Conservation (phyloP, 1,140 invertebrate species). For the Homarus americanus region DNA sequence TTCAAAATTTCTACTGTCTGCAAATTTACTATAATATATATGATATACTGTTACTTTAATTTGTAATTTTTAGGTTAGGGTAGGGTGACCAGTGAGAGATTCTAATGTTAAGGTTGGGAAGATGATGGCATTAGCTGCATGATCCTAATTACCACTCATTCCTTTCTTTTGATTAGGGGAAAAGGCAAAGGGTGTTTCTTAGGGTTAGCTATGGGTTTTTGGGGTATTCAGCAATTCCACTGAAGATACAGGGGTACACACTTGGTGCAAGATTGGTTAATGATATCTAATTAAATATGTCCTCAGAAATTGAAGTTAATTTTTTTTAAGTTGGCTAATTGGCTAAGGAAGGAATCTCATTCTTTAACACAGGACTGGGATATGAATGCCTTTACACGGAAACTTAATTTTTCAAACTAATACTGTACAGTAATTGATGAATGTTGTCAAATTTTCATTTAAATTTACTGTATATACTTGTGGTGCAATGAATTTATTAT, state of each 20-base stretch:
- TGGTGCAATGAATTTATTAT: no score
- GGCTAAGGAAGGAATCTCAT: conserved; percentile 17
- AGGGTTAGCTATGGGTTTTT: conserved; percentile 39
- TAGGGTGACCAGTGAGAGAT: conserved; percentile 61
- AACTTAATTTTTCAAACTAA: neutral
- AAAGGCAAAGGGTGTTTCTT: conserved; percentile 58
- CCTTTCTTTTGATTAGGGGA: conserved; percentile 36
- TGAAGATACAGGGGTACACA: conserved; percentile 47
- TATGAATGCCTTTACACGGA: neutral
- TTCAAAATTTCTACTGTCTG: conserved; percentile 65
- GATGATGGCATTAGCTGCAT: conserved; percentile 40
- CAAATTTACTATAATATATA: conserved; percentile 37
- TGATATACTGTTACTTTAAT: conserved; percentile 22
- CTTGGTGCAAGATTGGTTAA: conserved; percentile 11
- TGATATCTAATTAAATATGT: conserved; percentile 28
- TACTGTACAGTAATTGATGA: no score
- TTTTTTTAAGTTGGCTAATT: conserved; percentile 8
- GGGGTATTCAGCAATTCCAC: conserved; percentile 44
- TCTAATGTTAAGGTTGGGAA: conserved; percentile 46
- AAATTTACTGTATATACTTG: no score
- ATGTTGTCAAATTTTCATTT: neutral
- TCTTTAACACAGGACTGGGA: neutral
- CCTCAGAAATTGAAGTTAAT: neutral
- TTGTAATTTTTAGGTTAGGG: conserved; percentile 40
- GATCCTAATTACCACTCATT: conserved; percentile 24